Evolutionary conservation across 1,140 invertebrate species (phyloP).

Genomic region (Cardiocondyla obscurior): DNA sequence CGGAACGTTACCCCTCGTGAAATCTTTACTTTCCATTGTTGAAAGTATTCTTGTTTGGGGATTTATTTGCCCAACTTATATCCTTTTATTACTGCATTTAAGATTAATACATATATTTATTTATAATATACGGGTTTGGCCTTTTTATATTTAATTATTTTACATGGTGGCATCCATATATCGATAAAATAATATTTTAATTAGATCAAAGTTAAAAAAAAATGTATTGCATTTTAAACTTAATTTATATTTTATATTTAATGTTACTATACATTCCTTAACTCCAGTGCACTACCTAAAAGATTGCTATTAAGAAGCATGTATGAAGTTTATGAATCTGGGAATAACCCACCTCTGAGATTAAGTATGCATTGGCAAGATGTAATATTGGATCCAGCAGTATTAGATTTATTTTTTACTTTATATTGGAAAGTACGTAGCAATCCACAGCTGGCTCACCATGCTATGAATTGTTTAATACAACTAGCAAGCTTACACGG

Average conservation of each 20-base stretch:
- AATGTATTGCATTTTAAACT: neutral
- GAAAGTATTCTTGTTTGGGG: conserved; percentile 91
- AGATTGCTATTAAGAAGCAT: conserved; percentile 86
- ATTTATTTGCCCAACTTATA: conserved; percentile 87
- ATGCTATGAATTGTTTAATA: conserved; percentile 91
- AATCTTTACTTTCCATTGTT: conserved; percentile 89
- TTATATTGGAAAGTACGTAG: conserved; percentile 92
- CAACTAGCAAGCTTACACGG: conserved; percentile 92
- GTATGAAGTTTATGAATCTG: conserved; percentile 89
- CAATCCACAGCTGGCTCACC: conserved; percentile 89
- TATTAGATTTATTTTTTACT: conserved; percentile 92
- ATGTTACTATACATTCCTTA: conserved; percentile 79
- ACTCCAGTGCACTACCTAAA: conserved; percentile 86
- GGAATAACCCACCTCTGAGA: conserved; percentile 87
- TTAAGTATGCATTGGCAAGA: conserved; percentile 89
- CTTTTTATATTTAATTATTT: no score
- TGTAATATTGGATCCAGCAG: conserved; percentile 89
- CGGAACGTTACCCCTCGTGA: conserved; percentile 85
- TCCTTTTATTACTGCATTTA: conserved; percentile 83
- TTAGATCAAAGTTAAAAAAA: no score
- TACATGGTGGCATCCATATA: no score
- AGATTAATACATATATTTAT: neutral
- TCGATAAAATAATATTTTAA: no score
- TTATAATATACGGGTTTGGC: no score
- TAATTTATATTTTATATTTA: neutral